phyloP scores from a whole-genome alignment of 2,113 vertebrate genomes.

The Lamprotornis superbus region DNA sequence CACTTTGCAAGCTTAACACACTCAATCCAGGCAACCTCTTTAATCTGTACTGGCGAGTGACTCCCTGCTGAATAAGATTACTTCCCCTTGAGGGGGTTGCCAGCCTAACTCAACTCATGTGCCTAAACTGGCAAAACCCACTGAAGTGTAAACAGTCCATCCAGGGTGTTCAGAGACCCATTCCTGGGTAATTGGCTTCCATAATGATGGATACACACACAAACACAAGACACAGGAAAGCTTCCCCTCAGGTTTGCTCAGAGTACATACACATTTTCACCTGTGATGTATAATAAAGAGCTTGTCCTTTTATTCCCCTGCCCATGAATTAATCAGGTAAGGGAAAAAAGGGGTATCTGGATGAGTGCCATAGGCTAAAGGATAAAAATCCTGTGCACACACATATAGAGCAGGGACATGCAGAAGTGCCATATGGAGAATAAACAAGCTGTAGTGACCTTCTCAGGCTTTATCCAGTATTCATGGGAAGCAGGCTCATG shows the following conservation, averaged over 20 bases:
- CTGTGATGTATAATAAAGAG: not conserved
- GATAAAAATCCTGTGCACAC: not conserved
- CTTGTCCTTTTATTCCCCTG: not conserved
- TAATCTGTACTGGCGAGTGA: not conserved
- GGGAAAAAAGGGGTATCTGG: not conserved
- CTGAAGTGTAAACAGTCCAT: not conserved
- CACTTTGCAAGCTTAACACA: not conserved
- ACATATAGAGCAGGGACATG: not conserved
- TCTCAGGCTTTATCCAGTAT: not conserved
- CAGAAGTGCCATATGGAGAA: slow-evolving; percentile 16
- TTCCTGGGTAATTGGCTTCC: not conserved
- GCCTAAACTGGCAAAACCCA: not conserved
- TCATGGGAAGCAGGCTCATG: not conserved
- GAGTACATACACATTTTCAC: not conserved
- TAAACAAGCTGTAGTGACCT: slow-evolving; percentile 37
- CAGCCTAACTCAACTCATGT: not conserved
- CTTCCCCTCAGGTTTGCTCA: not conserved
- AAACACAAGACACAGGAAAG: not conserved
- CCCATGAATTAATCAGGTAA: not conserved
- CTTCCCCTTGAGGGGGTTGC: not conserved
- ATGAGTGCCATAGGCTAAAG: not conserved
- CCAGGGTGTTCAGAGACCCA: not conserved
- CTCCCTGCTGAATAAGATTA: not conserved
- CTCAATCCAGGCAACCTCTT: not conserved
- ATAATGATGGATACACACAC: not conserved